phyloP scores from a whole-genome alignment of 2,888 invertebrate genomes.

The Teleogryllus oceanicus region DNA sequence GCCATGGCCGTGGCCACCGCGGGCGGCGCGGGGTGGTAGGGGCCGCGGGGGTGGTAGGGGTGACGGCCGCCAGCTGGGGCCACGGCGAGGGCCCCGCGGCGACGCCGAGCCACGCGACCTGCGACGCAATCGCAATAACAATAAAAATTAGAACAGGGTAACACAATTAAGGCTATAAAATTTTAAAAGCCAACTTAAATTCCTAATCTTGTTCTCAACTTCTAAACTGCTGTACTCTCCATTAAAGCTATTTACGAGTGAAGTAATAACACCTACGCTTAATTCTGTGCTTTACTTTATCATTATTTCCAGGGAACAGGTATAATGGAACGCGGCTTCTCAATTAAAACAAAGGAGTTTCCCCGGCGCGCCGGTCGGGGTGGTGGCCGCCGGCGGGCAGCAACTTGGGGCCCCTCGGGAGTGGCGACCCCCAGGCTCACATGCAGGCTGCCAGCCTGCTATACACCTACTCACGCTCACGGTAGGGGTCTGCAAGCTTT shows the following conservation, averaged over 20 bases:
- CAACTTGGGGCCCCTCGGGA: too few species aligned
- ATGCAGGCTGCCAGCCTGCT: too few species aligned
- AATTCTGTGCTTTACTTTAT: conserved; percentile 18
- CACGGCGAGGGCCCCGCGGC: neutral
- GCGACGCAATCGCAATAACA: conserved; percentile 4
- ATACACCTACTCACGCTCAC: too few species aligned
- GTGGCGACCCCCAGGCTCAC: too few species aligned
- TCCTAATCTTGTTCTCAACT: conserved; percentile 18
- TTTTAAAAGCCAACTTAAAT: conserved; percentile 18
- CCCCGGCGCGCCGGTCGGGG: neutral
- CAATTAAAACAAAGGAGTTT: conserved; percentile 5
- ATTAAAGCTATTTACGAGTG: conserved; percentile 6
- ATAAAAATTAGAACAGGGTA: conserved; percentile 3
- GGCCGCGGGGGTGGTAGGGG: neutral
- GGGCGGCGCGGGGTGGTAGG: neutral
- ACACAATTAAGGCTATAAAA: conserved; percentile 18
- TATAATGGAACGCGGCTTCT: conserved; percentile 18
- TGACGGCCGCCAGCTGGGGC: neutral
- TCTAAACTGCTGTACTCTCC: conserved; percentile 11
- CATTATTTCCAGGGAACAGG: conserved; percentile 18
- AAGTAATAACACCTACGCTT: conserved; percentile 18
- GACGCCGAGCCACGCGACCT: too few species aligned
- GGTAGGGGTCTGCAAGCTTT: too few species aligned
- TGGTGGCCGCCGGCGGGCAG: too few species aligned
- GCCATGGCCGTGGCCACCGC: neutral